phyloP scores from a whole-genome alignment of 2,888 invertebrate species.

The Leucophenga maculata region DNA sequence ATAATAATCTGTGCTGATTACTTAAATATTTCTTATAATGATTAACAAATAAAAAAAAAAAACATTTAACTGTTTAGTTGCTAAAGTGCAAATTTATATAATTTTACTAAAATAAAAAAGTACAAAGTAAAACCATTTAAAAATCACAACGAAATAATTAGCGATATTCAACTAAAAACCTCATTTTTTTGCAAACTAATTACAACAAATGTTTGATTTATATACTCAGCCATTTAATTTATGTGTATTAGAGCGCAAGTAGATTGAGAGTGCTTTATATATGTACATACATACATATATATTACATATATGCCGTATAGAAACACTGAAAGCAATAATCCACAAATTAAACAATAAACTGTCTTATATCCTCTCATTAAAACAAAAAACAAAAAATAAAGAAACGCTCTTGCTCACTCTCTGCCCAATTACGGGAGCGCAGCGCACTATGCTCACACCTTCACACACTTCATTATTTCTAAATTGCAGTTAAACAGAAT shows the following conservation, averaged over 20 bases:
- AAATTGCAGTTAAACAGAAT: not conserved
- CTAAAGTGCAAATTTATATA: not conserved
- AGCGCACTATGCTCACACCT: constrained; percentile 34
- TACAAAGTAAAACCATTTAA: no score
- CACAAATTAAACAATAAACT: constrained; percentile 18
- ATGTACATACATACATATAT: not conserved
- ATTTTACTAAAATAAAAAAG: not conserved
- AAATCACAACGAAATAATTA: not conserved
- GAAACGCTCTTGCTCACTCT: not conserved
- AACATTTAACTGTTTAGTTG: not conserved
- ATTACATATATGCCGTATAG: constrained; percentile 11
- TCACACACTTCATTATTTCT: not conserved
- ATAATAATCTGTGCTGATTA: no score
- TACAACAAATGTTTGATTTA: constrained; percentile 48
- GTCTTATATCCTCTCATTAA: constrained; percentile 20
- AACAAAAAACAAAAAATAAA: no score
- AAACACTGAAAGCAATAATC: constrained; percentile 26
- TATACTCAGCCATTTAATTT: constrained; percentile 41
- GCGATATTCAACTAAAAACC: not conserved
- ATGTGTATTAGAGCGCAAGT: not conserved
- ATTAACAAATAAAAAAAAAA: no score
- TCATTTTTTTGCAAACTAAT: constrained; percentile 44
- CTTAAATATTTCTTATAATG: not conserved
- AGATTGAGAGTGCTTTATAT: not conserved
- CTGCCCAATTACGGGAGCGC: no score